phyloP scores from a whole-genome alignment of 2,113 vertebrate species.

The Montifringilla adamsi region DNA sequence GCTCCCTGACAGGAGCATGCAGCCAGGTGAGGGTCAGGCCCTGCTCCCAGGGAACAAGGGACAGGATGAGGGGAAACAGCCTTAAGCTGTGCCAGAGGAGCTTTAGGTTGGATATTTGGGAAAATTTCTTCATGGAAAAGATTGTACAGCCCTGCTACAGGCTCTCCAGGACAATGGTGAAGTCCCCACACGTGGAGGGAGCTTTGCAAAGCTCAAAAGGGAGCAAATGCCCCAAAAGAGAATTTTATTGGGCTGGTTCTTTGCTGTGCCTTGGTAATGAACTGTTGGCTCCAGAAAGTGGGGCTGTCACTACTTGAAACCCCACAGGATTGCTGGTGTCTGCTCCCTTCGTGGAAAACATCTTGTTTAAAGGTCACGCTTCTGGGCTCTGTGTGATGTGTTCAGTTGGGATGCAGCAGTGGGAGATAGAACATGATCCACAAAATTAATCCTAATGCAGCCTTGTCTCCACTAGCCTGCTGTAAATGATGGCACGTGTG shows the following conservation, averaged over 20 bases:
- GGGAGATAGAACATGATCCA: not conserved
- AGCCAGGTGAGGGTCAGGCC: not conserved
- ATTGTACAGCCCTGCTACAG: too few relatives aligned
- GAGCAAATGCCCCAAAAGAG: not conserved
- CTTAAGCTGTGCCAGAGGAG: not conserved
- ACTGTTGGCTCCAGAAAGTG: not conserved
- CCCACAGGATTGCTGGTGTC: not conserved
- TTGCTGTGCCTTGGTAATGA: rapidly evolving
- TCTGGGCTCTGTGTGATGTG: not conserved
- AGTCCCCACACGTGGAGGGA: not conserved
- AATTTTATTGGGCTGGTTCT: not conserved
- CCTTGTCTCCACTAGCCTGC: rapidly evolving
- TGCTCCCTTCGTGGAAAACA: not conserved
- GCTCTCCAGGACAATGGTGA: not conserved
- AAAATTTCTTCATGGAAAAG: not conserved
- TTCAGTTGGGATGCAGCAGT: not conserved
- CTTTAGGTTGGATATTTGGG: not conserved
- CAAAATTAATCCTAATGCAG: not conserved
- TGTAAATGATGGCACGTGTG: not conserved
- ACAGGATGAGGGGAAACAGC: not conserved
- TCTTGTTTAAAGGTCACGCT: not conserved
- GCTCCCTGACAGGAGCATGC: not conserved
- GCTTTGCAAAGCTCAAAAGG: not conserved
- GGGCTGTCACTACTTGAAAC: not conserved
- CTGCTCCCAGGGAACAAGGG: not conserved